phyloP scores from a whole-genome alignment of 2,888 invertebrate species.

The Amphipyra tragopoginis region DNA sequence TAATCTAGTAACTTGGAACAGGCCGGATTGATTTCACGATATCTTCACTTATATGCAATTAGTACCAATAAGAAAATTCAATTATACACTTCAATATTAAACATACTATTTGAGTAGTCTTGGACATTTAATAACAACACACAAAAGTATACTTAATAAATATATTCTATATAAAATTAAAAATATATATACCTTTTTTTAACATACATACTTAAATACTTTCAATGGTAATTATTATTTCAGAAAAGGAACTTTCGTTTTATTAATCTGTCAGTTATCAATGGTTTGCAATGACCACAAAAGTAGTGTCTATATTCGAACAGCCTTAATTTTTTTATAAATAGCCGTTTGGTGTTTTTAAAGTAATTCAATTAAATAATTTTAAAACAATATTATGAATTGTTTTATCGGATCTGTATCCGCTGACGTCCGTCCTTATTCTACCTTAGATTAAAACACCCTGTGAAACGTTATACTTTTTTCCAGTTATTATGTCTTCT shows the following conservation, averaged over 20 bases:
- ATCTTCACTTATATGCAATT: slow-evolving; percentile 18
- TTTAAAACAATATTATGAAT: slow-evolving; percentile 21
- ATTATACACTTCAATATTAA: slow-evolving; percentile 8
- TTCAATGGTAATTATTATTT: slow-evolving; percentile 28
- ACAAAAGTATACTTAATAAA: slow-evolving; percentile 35
- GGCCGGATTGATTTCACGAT: slow-evolving; percentile 60
- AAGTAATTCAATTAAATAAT: slow-evolving; percentile 20
- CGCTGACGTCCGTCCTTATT: slow-evolving; percentile 78
- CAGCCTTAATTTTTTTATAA: background rate
- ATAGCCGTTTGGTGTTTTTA: slow-evolving; percentile 28
- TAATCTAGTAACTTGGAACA: slow-evolving; percentile 46
- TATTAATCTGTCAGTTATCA: background rate
- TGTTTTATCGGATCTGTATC: slow-evolving; percentile 53
- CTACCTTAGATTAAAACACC: slow-evolving; percentile 89
- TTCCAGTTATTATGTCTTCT: slow-evolving; percentile 32
- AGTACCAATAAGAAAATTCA: slow-evolving; percentile 20
- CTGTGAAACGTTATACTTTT: slow-evolving; percentile 78
- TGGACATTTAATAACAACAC: slow-evolving; percentile 39
- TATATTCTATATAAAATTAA: slow-evolving; percentile 39
- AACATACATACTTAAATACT: slow-evolving; percentile 15
- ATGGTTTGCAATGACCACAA: slow-evolving; percentile 25
- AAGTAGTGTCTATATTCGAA: slow-evolving; percentile 11
- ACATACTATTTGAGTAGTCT: slow-evolving; percentile 37
- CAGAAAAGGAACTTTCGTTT: slow-evolving; percentile 63
- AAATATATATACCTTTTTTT: slow-evolving; percentile 19